These are phyloP conservation scores for Gopherus flavomarginatus DNA, from an alignment of 2,113 vertebrate species.

Conservation along the genomic window DNA sequence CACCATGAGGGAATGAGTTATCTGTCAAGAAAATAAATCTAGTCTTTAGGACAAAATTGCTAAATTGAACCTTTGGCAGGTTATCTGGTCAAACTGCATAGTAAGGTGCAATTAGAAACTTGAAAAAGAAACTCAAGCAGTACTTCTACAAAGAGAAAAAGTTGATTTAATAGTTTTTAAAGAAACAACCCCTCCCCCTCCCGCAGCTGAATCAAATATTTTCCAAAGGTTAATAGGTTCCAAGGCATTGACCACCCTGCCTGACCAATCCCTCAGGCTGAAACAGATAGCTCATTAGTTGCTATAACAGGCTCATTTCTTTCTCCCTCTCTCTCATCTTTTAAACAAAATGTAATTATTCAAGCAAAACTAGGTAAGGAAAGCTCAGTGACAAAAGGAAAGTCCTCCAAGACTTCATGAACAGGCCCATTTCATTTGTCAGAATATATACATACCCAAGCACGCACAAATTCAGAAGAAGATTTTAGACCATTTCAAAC, in stretches of 20 bases:
- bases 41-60: not conserved
- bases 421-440: not conserved
- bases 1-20: not conserved
- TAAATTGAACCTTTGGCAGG: not conserved
- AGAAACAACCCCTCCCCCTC: not conserved
- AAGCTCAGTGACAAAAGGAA: not conserved
- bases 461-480: not conserved
- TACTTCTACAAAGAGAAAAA: not conserved
- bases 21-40: not conserved
- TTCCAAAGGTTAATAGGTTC: conserved; percentile 35
- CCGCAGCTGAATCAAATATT: conserved; percentile 4
- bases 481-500: not conserved
- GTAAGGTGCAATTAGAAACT: not conserved
- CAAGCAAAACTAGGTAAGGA: conserved; percentile 1
- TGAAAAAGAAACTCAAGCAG: not conserved
- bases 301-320: not conserved
- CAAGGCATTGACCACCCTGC: conserved; percentile 1
- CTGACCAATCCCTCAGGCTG: not conserved
- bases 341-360: not conserved
- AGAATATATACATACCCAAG: not conserved
- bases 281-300: conserved; percentile 10
- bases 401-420: not conserved
- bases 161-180: not conserved
- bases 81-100: not conserved
- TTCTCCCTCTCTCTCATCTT: not conserved